Base-by-base conservation (phyloP, 2,888 invertebrate genomes). In the Drosophila hamatofila region DNA sequence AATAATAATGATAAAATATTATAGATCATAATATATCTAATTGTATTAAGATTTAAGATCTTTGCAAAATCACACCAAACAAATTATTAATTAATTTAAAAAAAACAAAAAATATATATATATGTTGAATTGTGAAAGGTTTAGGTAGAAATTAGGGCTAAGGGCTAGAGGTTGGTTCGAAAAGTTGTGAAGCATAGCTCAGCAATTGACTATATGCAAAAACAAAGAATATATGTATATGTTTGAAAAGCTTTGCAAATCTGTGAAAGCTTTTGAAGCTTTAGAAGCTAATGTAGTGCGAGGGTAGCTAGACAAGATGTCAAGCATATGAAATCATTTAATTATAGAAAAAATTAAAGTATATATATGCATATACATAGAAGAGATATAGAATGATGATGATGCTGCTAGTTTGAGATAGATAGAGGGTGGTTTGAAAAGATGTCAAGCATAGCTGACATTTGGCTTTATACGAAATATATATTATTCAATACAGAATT, bases 11-110 rank as follows among this genome's bases (percentile, higher is more conserved):
- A 77, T 80, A 37, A 37, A n/a, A 54, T 37, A 39, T 25, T 54
- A 39, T 54, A 39, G 57, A 30, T 48, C 55, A 41, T 59, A 59
- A 23, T 25, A 37, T 37, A 25, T n/a, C n/a, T 27, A 54, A 54
- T 54, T 54, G 35, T 54, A 54, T 54, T 39, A 60, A 75, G 80
- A 79, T 83, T 83, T 84, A 87, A 81, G 88, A 83, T 83, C 83
- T 84, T 84, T 81, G 82, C 85, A 77, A 83, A 83, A 87, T 83
- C 83, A 83, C 83, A 83, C 83, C 83, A 83, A 87, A 77, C 76
- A 79, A 76, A 67, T 72, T 82, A 71, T 65, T 75, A 66, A 78
- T 30, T 55, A 75, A 75, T 46, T 16, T 30, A 48, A 49, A 54
- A 27, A 51, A 39, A 21, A 46, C 41, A 44, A 30, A 9, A 49